Conservation (phyloP, 2,113 vertebrate genomes). For the Corythaixoides concolor region DNA sequence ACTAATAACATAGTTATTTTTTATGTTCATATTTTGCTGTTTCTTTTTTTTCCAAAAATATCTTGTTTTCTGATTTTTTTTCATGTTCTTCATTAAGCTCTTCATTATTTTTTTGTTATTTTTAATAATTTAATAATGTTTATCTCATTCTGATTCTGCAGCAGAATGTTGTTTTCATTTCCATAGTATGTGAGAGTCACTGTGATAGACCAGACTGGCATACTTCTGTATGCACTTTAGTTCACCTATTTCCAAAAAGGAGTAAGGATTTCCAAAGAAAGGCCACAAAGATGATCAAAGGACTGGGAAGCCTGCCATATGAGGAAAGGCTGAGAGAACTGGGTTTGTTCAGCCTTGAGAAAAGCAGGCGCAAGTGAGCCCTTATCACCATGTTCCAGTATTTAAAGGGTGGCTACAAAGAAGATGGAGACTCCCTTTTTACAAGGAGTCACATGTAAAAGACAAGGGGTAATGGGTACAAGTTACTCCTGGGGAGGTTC, state of each 20-base stretch:
- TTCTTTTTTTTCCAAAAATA: background rate
- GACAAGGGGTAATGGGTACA: no score
- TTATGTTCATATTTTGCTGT: background rate
- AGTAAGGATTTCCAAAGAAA: background rate
- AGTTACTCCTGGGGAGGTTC: no score
- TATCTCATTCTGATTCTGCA: background rate
- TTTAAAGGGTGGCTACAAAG: no score
- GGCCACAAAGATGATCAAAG: no score
- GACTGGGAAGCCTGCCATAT: no score
- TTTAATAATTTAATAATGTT: background rate
- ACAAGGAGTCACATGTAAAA: no score
- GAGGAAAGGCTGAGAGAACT: no score
- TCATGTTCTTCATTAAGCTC: background rate
- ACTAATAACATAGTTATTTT: background rate
- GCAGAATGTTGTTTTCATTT: background rate
- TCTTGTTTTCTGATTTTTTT: background rate
- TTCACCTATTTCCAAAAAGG: background rate
- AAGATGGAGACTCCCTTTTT: no score
- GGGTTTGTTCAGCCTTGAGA: no score
- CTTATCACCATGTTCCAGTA: no score
- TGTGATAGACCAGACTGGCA: background rate
- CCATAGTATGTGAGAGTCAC: background rate
- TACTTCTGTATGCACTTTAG: background rate
- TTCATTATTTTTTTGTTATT: background rate
- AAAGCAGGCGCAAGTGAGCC: no score